Conservation (phyloP, 2,113 vertebrate species). For the Psammodynastes pulverulentus region DNA sequence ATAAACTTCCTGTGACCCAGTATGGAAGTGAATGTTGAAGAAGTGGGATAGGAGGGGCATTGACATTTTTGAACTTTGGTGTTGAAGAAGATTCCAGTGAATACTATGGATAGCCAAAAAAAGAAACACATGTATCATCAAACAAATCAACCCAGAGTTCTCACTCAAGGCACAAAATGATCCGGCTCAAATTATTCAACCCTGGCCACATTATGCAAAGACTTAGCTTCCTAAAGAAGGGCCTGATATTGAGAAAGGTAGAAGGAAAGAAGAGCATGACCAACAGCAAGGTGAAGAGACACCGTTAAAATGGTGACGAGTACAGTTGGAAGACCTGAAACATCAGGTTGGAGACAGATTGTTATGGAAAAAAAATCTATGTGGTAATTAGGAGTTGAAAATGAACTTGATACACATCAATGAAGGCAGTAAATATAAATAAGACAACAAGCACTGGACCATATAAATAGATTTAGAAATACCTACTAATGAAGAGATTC, state of each 20-base stretch:
- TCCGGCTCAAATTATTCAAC: neutral
- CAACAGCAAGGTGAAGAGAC: neutral
- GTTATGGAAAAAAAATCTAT: neutral
- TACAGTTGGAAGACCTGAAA: neutral
- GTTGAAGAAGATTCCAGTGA: neutral
- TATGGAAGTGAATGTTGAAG: neutral
- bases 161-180: neutral
- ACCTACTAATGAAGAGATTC: constrained; percentile 40
- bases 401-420: neutral
- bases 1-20: neutral
- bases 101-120: neutral
- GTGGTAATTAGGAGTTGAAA: neutral
- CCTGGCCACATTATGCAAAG: neutral
- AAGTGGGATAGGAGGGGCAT: neutral
- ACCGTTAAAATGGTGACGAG: neutral
- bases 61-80: neutral
- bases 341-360: neutral
- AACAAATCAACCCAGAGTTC: neutral
- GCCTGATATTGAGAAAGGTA: neutral
- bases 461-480: constrained; percentile 22
- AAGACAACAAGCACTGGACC: constrained; percentile 32
- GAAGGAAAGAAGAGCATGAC: neutral
- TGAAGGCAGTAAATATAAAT: neutral
- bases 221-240: neutral
- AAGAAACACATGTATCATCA: neutral